Evolutionary conservation across 1,140 invertebrate genomes (phyloP), one percentile per base, ranked within the genome.

Genomic region (Ceratina australensis): DNA sequence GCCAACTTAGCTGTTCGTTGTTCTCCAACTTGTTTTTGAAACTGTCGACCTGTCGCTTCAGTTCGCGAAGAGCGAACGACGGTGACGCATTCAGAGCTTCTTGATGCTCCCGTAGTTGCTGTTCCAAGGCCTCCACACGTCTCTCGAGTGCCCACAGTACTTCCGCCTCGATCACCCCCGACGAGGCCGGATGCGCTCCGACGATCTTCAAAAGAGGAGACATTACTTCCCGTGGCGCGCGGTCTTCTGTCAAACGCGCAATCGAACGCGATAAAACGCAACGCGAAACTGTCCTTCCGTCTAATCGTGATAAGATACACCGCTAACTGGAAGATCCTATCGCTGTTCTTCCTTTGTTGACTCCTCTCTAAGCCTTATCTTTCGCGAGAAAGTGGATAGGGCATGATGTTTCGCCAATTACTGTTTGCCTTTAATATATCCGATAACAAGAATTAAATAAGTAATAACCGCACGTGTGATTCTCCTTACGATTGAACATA

Each of bases 1-100:
- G 90, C 95, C 95, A 96, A 86, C 94, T 95, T 72, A 96, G 92
- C 87, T 95, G 94, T 84, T 95, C 95, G 28, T 95, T 93, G 57
- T 94, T 95, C 89, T 96, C 95, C 72, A 96, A 90, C 87, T 95
- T 95, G 80, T 94, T 93, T 81, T 94, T 93, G 83, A 96, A 95
- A 56, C 91, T 90, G 79, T 95, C 94, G 24, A 96, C 94, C 87
- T 95, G 94, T 52, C 89, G 89, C 86, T 95, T 94, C 26, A 96
- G 93, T 78, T 95, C 94, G 72, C 93, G 88, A 22, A 96, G 93
- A 59, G 91, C 90, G 60, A 88, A 71, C 22, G 88, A 87, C 4
- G 93, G 91, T 22, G 92, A 91, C 69, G 93, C 92, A 50, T 81
- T 82, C 13, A 85, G 82, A 15, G 88, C 86, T 80, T 90, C 87